phyloP scores from a whole-genome alignment of 2,888 invertebrate species.

The Zaprionus bogoriensis region DNA sequence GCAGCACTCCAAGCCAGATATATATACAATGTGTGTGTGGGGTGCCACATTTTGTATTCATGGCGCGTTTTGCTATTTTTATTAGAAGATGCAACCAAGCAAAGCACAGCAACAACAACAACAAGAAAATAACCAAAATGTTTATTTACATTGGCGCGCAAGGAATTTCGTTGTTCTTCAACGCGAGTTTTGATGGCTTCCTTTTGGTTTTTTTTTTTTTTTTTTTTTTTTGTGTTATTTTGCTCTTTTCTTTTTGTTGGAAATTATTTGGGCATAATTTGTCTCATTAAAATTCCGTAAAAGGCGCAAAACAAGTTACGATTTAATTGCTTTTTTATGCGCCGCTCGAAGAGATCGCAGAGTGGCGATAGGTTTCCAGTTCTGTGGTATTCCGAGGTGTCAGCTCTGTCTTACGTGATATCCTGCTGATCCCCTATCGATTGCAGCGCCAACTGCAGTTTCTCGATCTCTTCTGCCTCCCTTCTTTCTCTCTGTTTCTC shows the following conservation, averaged over 20 bases:
- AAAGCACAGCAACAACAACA: constrained; percentile 24
- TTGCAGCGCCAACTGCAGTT: no score
- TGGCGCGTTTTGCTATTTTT: constrained; percentile 48
- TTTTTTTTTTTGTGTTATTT: constrained; percentile 4
- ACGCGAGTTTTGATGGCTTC: background rate
- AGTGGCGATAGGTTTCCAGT: constrained; percentile 35
- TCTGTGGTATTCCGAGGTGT: constrained; percentile 4
- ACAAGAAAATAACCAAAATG: constrained; percentile 19
- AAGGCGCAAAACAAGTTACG: constrained; percentile 24
- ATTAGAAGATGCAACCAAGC: constrained; percentile 50
- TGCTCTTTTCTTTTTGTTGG: constrained; percentile 21
- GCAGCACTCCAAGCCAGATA: background rate
- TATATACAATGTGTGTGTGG: background rate
- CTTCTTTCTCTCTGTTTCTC: background rate
- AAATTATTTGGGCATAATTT: constrained; percentile 58
- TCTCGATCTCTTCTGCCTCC: no score
- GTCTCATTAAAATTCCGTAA: constrained; percentile 70
- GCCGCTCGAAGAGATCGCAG: no score
- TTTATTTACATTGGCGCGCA: constrained; percentile 43
- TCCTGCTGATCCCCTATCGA: constrained; percentile 37
- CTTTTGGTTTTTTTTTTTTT: constrained; percentile 9
- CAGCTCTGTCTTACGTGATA: constrained; percentile 21
- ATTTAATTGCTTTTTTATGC: constrained; percentile 59
- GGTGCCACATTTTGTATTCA: constrained; percentile 56
- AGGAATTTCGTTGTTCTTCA: constrained; percentile 22